Evolutionary conservation across 2,113 vertebrate genomes (phyloP), one percentile per base, ranked within the genome.

Genomic region (Fulica atra): DNA sequence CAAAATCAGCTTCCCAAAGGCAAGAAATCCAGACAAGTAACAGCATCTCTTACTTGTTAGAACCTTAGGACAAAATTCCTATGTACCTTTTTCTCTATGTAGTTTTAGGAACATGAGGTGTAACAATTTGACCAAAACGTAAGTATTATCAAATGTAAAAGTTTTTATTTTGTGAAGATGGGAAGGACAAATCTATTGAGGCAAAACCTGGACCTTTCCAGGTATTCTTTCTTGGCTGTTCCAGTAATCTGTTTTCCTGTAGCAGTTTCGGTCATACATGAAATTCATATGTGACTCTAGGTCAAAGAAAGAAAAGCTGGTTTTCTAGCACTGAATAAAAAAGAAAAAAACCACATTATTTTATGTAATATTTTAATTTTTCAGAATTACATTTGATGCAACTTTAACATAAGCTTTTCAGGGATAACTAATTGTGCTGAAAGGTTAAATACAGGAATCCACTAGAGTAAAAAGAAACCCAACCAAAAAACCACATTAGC

Each of bases 21-120:
- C 4, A 84, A 56, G 7, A 53, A 9, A 9, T 29, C 57, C 20
- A 35, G 53, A 25, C n/a, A 29, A 21, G 1, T 14, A 71, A 31
- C 2, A 12, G 21, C 8, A 42, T 31, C 31, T 13, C 7, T 44
- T 71, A 42, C 2, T 5, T 5, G 0, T 66, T 40, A 42, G 38
- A 50, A 28, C 1, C 8, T 44, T 24, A 14, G 42, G 10, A 21
- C 13, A 85, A 65, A 69, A 72, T 7, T 35, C 17, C 4, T 21
- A 31, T 3, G 1, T 20, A 9, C 1, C 2, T 35, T 35, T 71
- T 50, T 48, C 2, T 5, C 3, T 31, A 2, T 54, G 3, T 35
- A 40, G 11, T 2, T 81, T 63, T 46, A 68, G 36, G 24, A 72
- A 31, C 5, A 24, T 18, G 10, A 72, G 16, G 3, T 19, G 33